Evolutionary conservation across 2,888 invertebrate species (phyloP).

Genomic region (Metacarcinus magister): DNA sequence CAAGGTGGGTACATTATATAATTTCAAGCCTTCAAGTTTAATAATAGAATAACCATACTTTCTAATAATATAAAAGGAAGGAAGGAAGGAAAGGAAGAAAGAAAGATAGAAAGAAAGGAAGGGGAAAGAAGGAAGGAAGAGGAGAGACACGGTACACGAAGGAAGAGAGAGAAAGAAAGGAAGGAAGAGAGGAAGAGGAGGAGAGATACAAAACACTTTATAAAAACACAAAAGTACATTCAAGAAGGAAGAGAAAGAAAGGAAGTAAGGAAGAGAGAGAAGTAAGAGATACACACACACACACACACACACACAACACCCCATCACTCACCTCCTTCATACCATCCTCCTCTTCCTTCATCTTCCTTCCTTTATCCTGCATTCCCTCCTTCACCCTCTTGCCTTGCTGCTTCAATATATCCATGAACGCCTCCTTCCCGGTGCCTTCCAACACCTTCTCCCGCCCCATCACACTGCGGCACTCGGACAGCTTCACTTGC

Average conservation of each 20-base stretch:
- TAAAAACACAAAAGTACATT: too few relatives aligned
- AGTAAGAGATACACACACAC: background rate
- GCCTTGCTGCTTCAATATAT: conserved; percentile 58
- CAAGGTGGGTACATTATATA: too few relatives aligned
- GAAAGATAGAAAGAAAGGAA: background rate
- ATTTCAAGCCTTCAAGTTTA: too few relatives aligned
- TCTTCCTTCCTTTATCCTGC: background rate
- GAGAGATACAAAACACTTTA: too few relatives aligned
- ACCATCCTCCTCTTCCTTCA: conserved; percentile 21
- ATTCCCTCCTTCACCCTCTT: conserved; percentile 38
- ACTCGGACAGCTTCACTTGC: conserved; percentile 63
- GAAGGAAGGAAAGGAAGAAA: too few relatives aligned
- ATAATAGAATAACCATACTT: too few relatives aligned
- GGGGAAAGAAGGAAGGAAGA: background rate
- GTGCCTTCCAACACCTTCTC: conserved; percentile 65
- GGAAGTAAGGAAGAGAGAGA: background rate
- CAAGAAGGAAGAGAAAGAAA: background rate
- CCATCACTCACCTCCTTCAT: conserved; percentile 27
- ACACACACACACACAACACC: background rate
- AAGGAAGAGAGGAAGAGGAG: background rate
- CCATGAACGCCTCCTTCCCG: conserved; percentile 68
- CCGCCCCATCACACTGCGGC: conserved; percentile 62
- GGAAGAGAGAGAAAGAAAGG: background rate
- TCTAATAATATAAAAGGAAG: too few relatives aligned
- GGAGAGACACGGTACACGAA: background rate